Conservation (phyloP, 2,797 vertebrate genomes). For the Cossypha polioptera region DNA sequence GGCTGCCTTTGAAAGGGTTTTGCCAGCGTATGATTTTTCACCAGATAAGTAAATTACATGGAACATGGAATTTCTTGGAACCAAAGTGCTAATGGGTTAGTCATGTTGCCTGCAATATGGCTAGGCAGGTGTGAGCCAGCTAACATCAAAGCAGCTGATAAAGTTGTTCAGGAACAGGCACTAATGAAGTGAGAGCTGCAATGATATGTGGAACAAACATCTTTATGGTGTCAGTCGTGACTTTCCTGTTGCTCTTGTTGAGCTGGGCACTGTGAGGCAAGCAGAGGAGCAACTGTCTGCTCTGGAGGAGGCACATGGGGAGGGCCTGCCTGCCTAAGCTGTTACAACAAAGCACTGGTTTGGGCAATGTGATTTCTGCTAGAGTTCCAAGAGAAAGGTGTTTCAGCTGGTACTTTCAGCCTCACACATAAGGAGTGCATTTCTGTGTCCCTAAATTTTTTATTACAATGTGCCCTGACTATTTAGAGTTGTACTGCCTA, state of each 20-base stretch:
- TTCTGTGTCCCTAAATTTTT: background rate
- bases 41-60: background rate
- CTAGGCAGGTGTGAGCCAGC: background rate
- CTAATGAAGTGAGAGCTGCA: background rate
- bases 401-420: background rate
- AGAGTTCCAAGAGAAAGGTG: background rate
- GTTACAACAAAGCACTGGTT: background rate
- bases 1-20: background rate
- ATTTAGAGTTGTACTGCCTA: background rate
- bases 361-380: background rate
- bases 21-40: background rate
- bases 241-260: background rate
- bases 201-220: background rate
- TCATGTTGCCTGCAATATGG: background rate
- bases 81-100: background rate
- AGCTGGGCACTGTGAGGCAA: background rate
- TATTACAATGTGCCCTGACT: background rate
- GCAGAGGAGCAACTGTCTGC: no score
- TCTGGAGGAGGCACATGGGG: background rate
- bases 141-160: background rate
- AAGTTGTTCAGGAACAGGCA: background rate
- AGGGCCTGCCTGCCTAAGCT: background rate
- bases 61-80: constrained; percentile 6
- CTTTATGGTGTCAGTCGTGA: background rate
- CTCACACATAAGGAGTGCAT: background rate